Evolutionary conservation across 2,888 invertebrate species (phyloP).

Genomic region (Sialis fuliginosa): DNA sequence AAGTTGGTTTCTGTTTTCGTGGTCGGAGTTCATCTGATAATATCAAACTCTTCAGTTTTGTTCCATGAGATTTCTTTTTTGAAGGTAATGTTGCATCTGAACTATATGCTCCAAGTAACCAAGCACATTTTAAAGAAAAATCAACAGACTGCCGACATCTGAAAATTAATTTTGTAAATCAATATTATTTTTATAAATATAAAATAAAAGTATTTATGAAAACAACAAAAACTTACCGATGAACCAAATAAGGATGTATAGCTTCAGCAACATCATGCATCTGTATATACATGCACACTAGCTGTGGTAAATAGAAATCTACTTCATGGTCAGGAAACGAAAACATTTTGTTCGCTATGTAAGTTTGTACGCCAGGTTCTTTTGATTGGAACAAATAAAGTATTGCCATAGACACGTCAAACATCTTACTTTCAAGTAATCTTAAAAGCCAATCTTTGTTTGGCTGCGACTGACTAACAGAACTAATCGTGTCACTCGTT

Average conservation of each 20-base stretch:
- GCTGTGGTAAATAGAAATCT: slow-evolving; percentile 94
- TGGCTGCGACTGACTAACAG: slow-evolving; percentile 13
- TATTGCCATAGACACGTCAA: slow-evolving; percentile 97
- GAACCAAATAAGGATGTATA: slow-evolving; percentile 62
- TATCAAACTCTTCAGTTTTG: slow-evolving; percentile 56
- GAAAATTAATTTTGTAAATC: not conserved
- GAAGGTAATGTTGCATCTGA: slow-evolving; percentile 49
- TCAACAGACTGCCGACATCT: slow-evolving; percentile 87
- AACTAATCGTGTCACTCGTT: not conserved
- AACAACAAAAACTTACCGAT: slow-evolving; percentile 38
- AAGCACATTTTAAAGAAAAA: slow-evolving; percentile 89
- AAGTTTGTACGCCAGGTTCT: slow-evolving; percentile 93
- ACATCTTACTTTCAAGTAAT: slow-evolving; percentile 91
- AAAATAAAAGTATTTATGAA: not conserved
- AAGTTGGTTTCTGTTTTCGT: slow-evolving; percentile 5
- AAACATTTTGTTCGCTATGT: slow-evolving; percentile 95
- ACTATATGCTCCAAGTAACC: slow-evolving; percentile 90
- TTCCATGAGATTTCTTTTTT: slow-evolving; percentile 55
- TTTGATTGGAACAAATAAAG: slow-evolving; percentile 96
- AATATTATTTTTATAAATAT: not conserved
- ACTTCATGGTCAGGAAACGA: slow-evolving; percentile 83
- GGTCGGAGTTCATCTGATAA: slow-evolving; percentile 39
- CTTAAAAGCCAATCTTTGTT: slow-evolving; percentile 59
- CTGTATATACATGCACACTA: slow-evolving; percentile 97
- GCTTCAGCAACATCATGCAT: slow-evolving; percentile 95